Percentiles rank a stretch among this genome's conserved stretches.
Conservation (phyloP, 2,113 vertebrate genomes). For the Alethe castanea region DNA sequence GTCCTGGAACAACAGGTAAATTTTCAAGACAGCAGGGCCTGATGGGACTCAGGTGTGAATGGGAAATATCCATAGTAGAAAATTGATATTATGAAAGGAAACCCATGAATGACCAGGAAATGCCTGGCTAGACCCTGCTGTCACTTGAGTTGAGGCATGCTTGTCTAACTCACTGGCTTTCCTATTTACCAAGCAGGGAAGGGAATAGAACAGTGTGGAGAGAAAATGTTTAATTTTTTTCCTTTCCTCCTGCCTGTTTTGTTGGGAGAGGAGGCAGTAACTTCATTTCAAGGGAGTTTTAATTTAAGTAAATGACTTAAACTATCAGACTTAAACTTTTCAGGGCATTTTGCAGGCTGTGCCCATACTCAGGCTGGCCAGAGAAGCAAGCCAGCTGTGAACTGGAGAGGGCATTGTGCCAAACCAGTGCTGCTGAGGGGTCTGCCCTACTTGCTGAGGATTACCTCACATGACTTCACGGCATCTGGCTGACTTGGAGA, state of each 20-base stretch:
- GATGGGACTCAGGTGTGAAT: no score
- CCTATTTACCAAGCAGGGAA: background rate
- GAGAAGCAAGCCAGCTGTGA: background rate
- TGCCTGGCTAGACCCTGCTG: conserved; percentile 36
- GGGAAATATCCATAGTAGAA: no score
- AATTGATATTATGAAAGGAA: conserved; percentile 11
- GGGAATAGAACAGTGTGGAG: background rate
- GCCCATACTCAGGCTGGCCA: background rate
- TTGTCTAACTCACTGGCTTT: background rate
- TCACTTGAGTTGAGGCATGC: background rate
- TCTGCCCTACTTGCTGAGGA: conserved; percentile 2
- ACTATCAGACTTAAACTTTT: background rate
- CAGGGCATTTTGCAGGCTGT: background rate
- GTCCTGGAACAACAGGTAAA: no score
- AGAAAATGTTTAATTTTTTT: background rate
- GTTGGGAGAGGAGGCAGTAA: background rate
- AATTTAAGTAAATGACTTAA: background rate
- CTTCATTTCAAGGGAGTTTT: background rate
- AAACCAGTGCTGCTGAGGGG: background rate
- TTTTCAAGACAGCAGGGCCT: no score
- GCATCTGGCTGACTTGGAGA: conserved; percentile 51
- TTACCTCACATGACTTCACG: conserved; percentile 15
- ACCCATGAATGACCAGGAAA: conserved; percentile 39
- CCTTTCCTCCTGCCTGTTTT: background rate
- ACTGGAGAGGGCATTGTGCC: background rate